Base-by-base conservation (phyloP, 1,140 invertebrate genomes). In the Spodoptera litura region DNA sequence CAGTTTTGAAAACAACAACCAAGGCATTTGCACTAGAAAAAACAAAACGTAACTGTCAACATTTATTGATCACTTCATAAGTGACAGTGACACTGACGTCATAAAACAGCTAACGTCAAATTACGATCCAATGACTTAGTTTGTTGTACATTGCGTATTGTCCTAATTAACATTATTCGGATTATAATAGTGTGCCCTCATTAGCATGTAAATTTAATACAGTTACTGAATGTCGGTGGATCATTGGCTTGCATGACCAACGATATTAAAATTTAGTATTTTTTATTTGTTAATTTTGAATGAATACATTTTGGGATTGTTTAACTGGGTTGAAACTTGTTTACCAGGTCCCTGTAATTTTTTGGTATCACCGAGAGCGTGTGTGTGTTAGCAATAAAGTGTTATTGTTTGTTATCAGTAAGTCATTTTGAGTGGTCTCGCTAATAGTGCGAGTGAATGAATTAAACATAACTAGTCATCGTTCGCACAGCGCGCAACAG, bases 401-500 rank as follows among this genome's bases (percentile, higher is more conserved):
- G 4, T 35, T n/a, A 13, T n/a, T 51, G 38, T 10, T 25, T 51
- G 38, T 20, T 27, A 55, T 55, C 52, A 55, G 2, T 55, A 13
- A 13, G 25, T 25, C 5, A n/a, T n/a, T 35, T 35, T 56, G 25
- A 15, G 13, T 55, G 27, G 68, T 71, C 53, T 56, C 31, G 31
- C 27, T n/a, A 35, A 56, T 15, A 55, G 52, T 55, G 52, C 49
- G 66, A 56, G 51, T 38, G 52, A 56, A 71, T 71, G 25, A 70
- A 70, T 70, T 27, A 25, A 70, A 15, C 15, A 6, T 27, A 20
- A 20, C 20, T 20, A 56, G 31, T 35, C 52, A 71, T 5, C 66
- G 27, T 15, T 52, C 51, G 51, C 44, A 20, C 68, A 31, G 53
- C 68, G 68, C 68, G 51, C 68, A 6, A 56, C 38, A 38, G 53